A percentile compares a stretch with the other conserved stretches of the same genome.
These are phyloP conservation scores for Ascidia mentula DNA, from an alignment of 23 tunicate genomes.

Conservation along the genomic window DNA sequence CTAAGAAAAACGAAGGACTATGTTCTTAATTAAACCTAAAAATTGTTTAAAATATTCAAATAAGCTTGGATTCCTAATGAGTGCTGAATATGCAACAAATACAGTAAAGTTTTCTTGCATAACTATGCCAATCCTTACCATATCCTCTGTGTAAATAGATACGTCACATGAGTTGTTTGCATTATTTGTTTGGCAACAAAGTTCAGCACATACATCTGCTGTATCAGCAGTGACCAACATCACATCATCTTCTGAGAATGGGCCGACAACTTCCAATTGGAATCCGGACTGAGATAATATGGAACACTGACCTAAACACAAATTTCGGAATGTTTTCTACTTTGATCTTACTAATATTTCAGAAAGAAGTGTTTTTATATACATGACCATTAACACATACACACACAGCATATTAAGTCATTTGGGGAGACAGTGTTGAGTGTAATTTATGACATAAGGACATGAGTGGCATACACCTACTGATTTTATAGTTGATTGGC, in stretches of 20 bases:
- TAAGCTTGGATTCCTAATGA: neutral
- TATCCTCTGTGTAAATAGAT: neutral
- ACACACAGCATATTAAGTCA: too few species aligned
- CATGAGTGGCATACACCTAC: too few species aligned
- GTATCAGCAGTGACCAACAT: neutral
- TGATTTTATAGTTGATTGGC: too few species aligned
- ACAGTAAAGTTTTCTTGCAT: neutral
- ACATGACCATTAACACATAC: too few species aligned
- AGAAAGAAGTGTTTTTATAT: too few species aligned
- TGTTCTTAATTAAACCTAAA: neutral
- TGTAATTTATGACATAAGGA: too few species aligned
- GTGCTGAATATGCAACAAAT: neutral
- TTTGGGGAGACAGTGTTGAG: too few species aligned
- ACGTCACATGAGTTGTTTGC: neutral
- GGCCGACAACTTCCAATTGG: neutral
- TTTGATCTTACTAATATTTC: neutral
- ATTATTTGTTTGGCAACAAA: neutral
- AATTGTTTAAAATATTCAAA: neutral
- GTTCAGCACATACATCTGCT: neutral
- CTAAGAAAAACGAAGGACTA: neutral
- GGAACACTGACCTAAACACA: neutral
- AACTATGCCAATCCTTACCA: neutral
- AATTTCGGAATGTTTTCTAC: neutral
- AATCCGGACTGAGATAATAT: neutral
- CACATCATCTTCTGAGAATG: neutral